These are phyloP conservation scores for Ahaetulla prasina DNA, from an alignment of 2,113 vertebrate species.

Conservation along the genomic window DNA sequence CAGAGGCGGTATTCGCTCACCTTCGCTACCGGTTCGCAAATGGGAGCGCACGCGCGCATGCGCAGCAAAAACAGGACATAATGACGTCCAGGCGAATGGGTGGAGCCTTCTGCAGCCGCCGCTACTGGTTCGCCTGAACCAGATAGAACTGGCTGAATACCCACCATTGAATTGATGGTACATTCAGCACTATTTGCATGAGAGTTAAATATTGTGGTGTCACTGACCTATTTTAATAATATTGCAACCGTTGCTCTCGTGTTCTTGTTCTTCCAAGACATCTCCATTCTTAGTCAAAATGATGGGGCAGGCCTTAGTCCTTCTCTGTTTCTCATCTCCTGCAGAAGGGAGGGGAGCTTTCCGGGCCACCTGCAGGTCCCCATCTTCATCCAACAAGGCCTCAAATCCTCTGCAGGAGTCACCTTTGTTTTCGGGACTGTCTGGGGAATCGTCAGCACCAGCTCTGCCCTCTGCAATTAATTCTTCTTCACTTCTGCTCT, in stretches of 20 bases:
- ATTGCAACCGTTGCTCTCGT: conserved; percentile 17
- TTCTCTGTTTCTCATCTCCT: conserved; percentile 18
- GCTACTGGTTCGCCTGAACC: too few species aligned
- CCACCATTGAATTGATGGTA: too few species aligned
- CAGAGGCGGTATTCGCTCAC: too few species aligned
- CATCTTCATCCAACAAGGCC: conserved; percentile 79
- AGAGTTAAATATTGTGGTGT: neutral
- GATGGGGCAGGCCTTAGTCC: conserved; percentile 70
- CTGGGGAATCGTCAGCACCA: neutral
- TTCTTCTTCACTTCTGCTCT: neutral
- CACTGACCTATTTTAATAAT: conserved; percentile 74
- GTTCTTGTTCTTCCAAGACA: conserved; percentile 39
- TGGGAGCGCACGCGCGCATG: too few species aligned
- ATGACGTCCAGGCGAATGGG: too few species aligned
- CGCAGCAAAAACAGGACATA: too few species aligned
- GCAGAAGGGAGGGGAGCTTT: conserved; percentile 59
- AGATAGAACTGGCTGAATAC: too few species aligned
- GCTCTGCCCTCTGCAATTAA: neutral
- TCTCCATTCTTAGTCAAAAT: conserved; percentile 72
- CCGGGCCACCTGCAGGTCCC: conserved; percentile 82
- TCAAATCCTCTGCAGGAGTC: conserved; percentile 1
- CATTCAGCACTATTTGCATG: neutral
- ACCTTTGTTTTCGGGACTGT: neutral
- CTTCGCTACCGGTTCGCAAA: too few species aligned
- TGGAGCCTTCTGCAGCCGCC: too few species aligned